These are phyloP conservation scores for Electrona antarctica DNA, from an alignment of 2,113 vertebrate species.

Conservation along the genomic window DNA sequence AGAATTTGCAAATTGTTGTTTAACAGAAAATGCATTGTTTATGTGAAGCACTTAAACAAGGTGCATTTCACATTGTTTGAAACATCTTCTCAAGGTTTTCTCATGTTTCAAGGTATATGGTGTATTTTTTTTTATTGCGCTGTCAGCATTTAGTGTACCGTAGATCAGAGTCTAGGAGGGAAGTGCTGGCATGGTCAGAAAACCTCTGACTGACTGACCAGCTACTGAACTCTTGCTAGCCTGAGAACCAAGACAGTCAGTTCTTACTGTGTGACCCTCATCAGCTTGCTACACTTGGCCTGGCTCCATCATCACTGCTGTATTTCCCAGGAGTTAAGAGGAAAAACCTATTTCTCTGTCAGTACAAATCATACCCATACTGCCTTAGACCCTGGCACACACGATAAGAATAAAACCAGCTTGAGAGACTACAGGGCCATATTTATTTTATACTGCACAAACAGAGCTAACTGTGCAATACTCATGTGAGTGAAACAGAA, in stretches of 20 bases:
- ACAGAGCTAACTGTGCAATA: slow-evolving; percentile 34
- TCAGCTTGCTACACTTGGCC: slow-evolving; percentile 34
- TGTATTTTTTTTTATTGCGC: background rate
- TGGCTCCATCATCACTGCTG: slow-evolving; percentile 31
- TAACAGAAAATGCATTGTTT: no score
- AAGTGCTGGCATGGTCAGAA: background rate
- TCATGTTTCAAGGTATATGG: background rate
- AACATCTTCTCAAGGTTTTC: no score
- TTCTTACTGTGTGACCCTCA: slow-evolving; percentile 9
- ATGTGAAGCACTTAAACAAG: no score
- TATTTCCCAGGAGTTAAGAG: slow-evolving; percentile 65
- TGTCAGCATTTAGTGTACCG: no score
- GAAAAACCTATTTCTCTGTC: slow-evolving; percentile 52
- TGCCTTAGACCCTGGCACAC: slow-evolving; percentile 38
- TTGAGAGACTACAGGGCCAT: slow-evolving; percentile 18
- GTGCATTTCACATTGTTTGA: no score
- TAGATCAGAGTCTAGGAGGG: background rate
- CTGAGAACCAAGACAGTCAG: slow-evolving; percentile 55
- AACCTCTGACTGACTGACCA: slow-evolving; percentile 46
- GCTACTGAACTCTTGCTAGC: slow-evolving; percentile 45
- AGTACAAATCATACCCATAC: slow-evolving; percentile 55
- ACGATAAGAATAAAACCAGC: slow-evolving; percentile 19
- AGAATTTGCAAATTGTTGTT: no score
- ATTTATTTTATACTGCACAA: slow-evolving; percentile 16
- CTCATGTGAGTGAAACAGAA: slow-evolving; percentile 32